Conservation (phyloP, 2,113 vertebrate species). For the Lophochroa leadbeateri region DNA sequence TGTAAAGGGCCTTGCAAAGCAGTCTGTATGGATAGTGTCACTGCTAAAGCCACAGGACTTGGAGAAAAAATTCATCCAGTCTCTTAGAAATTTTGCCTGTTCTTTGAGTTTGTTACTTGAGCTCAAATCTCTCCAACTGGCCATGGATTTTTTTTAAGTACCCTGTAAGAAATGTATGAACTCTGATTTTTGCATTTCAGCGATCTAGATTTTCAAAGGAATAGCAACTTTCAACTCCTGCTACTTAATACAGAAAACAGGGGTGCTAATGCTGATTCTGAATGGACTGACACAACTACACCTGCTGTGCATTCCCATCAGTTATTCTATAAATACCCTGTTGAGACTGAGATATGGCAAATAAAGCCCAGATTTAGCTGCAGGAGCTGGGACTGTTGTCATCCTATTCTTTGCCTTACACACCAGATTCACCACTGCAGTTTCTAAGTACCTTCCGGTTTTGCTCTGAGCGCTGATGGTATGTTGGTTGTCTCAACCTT, state of each 20-base stretch:
- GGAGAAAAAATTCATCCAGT: not conserved
- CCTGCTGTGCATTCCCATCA: not conserved
- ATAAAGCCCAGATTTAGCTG: not conserved
- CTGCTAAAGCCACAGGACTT: not conserved
- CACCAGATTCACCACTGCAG: not conserved
- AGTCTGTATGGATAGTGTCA: not conserved
- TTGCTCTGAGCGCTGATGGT: not conserved
- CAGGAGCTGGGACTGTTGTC: not conserved
- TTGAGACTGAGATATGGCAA: not conserved
- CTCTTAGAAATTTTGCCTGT: not conserved
- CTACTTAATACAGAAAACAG: not conserved
- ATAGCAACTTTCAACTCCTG: not conserved
- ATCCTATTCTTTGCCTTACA: not conserved
- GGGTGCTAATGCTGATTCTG: accelerated
- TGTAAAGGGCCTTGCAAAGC: not conserved
- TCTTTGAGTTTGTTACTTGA: not conserved
- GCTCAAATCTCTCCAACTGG: not conserved
- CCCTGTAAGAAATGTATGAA: accelerated
- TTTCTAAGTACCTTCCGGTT: not conserved
- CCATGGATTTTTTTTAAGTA: not conserved
- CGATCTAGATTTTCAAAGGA: not conserved
- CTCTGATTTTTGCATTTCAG: not conserved
- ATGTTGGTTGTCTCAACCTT: not conserved
- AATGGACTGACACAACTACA: not conserved
- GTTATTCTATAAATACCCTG: not conserved